Base-by-base conservation (phyloP, 1,140 invertebrate species). In the Laupala kohalensis region DNA sequence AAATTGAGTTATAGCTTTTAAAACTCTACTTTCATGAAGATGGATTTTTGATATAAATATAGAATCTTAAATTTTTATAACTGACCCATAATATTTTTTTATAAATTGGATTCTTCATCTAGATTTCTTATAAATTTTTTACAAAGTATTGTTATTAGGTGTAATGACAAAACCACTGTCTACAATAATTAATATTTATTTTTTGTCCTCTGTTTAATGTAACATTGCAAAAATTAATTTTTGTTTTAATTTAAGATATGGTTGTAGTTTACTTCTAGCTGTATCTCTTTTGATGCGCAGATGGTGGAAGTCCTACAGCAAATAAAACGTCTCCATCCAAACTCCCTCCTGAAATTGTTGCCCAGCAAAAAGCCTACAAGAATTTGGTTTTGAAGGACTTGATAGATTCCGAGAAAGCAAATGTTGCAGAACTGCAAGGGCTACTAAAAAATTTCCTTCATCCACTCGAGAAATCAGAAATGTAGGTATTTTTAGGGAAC, bases 331-430 rank as follows among this genome's bases (percentile, higher is more conserved):
- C 72, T n/a, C 72, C 72, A 24, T 63, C 72, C 27, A 69, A 69
- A 29, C 27, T 69, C 12, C 72, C 72, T 23, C 63, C 72, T n/a
- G 83, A 84, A 71, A 78, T 81, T 6, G 78, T 79, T 6, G 76
- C 80, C 6, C 87, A 92, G 79, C 89, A 89, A 76, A 84, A 82
- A 74, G 78, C 84, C 6, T 92, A 92, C 80, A 80, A 90, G 71
- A 88, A 88, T 77, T 87, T 95, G 75, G 93, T 96, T n/a, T 81
- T 97, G 66, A 92, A 94, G 79, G 95, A 96, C 84, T 87, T 98
- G 27, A 88, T 96, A 72, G 94, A 97, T 77, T 96, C 94, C 26
- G 95, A 98, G 81, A 89, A 87, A 77, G 89, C 90, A 0, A 92
- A 96, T 85, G 90, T 97, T 37, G 87, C 88, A 30, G 95, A 97